phyloP scores from a whole-genome alignment of 2,113 vertebrate genomes.

The Saimiri boliviensis region DNA sequence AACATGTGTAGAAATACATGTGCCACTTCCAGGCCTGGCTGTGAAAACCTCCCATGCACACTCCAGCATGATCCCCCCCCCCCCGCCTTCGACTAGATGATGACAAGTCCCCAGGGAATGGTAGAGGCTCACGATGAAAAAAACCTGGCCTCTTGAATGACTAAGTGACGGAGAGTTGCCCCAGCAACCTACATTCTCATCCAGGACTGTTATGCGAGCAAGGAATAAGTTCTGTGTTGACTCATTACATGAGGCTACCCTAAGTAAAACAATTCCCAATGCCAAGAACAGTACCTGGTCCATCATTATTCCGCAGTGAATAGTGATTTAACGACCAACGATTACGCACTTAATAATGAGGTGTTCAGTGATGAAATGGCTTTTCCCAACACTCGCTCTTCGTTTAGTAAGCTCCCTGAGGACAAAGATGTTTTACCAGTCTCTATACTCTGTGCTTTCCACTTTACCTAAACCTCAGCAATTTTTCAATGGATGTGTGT shows the following conservation, averaged over 20 bases:
- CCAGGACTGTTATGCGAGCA: background rate
- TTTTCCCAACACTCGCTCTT: background rate
- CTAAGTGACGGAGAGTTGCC: conserved; percentile 4
- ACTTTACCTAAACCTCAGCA: background rate
- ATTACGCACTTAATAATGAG: background rate
- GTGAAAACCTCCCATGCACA: background rate
- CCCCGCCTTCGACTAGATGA: background rate
- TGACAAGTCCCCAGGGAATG: background rate
- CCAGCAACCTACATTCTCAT: background rate
- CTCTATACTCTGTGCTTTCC: background rate
- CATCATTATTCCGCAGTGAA: background rate
- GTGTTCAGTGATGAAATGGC: background rate
- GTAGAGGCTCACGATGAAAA: conserved; percentile 20
- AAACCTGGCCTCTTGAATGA: background rate
- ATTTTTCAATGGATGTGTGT: background rate
- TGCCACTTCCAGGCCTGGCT: background rate
- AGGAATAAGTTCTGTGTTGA: conserved; percentile 28
- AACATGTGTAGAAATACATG: background rate
- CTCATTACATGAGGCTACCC: background rate
- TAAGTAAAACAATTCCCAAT: background rate
- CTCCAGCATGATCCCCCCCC: background rate
- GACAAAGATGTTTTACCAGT: background rate
- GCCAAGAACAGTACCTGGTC: background rate
- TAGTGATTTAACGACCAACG: background rate
- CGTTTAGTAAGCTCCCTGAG: background rate